Percentiles rank a stretch among this genome's conserved stretches.
phyloP scores from a whole-genome alignment of 2,113 vertebrate genomes.

The Struthidea cinerea region DNA sequence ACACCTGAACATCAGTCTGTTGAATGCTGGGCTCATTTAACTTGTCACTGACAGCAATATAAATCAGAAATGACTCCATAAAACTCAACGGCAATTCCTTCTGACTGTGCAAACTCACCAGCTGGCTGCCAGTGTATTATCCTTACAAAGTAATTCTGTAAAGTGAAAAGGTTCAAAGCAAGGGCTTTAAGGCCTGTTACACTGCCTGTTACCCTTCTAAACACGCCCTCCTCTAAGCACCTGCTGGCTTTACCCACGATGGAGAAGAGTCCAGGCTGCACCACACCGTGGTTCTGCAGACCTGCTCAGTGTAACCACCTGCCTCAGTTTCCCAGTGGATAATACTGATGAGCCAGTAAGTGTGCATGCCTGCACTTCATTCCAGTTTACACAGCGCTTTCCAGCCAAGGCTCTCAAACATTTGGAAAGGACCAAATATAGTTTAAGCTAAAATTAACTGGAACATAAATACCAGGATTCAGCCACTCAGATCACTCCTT shows the following conservation, averaged over 20 bases:
- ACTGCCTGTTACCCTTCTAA: not conserved
- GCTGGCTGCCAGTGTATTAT: not conserved
- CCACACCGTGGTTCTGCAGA: accelerated
- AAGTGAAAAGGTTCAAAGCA: not conserved
- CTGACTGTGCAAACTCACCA: not conserved
- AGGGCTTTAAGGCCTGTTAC: not conserved
- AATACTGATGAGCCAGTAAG: not conserved
- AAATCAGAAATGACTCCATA: constrained; percentile 27
- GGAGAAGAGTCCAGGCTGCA: not conserved
- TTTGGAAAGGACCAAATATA: constrained; percentile 5
- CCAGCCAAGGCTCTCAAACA: not conserved
- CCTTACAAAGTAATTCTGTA: not conserved
- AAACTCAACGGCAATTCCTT: not conserved
- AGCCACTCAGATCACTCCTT: not conserved
- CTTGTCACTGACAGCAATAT: not conserved
- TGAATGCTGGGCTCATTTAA: constrained; percentile 23
- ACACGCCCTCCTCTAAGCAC: not conserved
- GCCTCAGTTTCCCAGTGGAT: constrained; percentile 38
- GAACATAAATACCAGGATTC: not conserved
- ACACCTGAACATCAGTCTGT: constrained; percentile 1
- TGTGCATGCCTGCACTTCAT: not conserved
- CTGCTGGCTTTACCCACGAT: not conserved
- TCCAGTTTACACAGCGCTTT: not conserved
- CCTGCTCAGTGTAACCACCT: not conserved
- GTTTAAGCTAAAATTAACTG: not conserved